Evolutionary conservation across 2,113 vertebrate species (phyloP).

Genomic region (Furnarius figulus): DNA sequence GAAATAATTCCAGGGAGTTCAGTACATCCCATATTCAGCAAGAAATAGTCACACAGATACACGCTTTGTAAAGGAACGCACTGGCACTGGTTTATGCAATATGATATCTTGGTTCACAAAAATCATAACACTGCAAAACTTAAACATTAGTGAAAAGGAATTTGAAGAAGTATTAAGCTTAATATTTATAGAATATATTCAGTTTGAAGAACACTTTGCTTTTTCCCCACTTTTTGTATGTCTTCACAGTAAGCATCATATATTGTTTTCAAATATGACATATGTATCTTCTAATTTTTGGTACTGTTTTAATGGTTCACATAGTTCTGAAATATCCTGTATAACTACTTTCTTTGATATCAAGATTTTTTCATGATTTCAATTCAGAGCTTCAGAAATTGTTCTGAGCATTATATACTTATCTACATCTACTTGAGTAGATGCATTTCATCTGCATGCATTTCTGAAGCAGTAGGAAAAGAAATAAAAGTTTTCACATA

Average conservation of each 20-base stretch:
- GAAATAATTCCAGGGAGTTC: background rate
- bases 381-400: background rate
- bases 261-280: background rate
- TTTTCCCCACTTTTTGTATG: background rate
- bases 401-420: background rate
- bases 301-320: background rate
- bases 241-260: background rate
- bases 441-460: background rate
- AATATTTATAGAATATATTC: background rate
- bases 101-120: background rate
- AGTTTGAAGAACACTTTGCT: fast-evolving
- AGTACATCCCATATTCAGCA: background rate
- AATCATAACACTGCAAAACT: background rate
- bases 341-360: background rate
- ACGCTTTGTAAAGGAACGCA: background rate
- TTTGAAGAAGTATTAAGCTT: background rate
- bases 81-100: background rate
- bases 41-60: background rate
- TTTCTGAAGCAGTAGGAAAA: background rate
- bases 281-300: background rate
- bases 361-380: background rate
- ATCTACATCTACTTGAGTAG: background rate
- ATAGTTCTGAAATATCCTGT: background rate
- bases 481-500: background rate
- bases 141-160: fast-evolving